These are phyloP conservation scores for Zosterops japonicus DNA, from an alignment of 2,113 vertebrate genomes.

Conservation along the genomic window DNA sequence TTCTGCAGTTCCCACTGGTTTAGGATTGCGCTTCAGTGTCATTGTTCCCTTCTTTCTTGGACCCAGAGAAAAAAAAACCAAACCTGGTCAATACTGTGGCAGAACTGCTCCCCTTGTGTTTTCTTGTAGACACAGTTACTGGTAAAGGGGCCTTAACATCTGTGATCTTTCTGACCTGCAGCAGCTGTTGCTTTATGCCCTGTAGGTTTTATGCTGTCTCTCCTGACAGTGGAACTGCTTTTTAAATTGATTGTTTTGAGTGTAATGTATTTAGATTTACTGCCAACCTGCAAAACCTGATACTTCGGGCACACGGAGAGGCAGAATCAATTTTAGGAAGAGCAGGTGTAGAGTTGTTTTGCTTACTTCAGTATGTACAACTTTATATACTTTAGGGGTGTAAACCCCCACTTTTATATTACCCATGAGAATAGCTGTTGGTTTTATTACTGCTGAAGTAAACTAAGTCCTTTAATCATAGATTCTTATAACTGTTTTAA, in stretches of 20 bases:
- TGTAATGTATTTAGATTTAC: neutral
- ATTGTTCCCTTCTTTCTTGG: neutral
- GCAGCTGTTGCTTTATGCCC: neutral
- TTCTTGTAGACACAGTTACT: neutral
- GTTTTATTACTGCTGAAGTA: neutral
- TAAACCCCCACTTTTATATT: neutral
- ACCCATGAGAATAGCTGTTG: neutral
- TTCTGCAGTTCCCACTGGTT: neutral
- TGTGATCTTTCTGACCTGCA: neutral
- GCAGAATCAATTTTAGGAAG: neutral
- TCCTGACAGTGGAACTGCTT: neutral
- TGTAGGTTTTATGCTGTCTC: neutral
- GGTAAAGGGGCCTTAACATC: neutral
- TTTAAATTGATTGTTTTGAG: neutral
- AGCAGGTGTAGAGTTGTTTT: neutral
- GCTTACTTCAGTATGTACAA: neutral
- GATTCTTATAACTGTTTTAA: neutral
- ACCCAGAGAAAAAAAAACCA: neutral
- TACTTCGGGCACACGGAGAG: accelerated
- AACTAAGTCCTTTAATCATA: neutral
- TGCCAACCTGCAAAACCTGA: neutral
- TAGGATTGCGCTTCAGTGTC: neutral
- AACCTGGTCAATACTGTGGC: neutral
- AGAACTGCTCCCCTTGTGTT: neutral
- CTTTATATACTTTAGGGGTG: neutral